Percentiles rank a stretch among this genome's conserved stretches.
These are phyloP conservation scores for Lagodon rhomboides DNA, from an alignment of 2,797 vertebrate genomes.

Conservation along the genomic window DNA sequence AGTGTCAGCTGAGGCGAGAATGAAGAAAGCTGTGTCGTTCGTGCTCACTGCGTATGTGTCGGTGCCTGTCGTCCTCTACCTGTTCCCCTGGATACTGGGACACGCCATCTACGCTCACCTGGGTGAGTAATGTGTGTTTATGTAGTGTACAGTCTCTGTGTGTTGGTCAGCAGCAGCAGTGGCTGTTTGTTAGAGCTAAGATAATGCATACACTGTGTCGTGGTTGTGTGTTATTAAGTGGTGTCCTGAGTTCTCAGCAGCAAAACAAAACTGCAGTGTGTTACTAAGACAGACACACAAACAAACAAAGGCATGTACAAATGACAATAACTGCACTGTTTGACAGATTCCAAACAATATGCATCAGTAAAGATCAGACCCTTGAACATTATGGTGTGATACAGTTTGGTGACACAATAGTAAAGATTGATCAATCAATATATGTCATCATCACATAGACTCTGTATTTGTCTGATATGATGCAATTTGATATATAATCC, in stretches of 20 bases:
- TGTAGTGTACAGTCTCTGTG: neutral
- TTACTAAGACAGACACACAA: neutral
- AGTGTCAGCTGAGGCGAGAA: neutral
- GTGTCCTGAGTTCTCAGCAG: neutral
- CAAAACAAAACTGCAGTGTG: neutral
- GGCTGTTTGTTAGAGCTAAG: neutral
- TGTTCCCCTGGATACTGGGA: conserved; percentile 83
- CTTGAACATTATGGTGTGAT: neutral
- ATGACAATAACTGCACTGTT: neutral
- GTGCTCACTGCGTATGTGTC: conserved; percentile 74
- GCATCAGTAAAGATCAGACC: too few species aligned
- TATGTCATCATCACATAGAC: too few species aligned
- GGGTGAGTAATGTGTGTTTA: conserved; percentile 82
- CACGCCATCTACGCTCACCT: conserved; percentile 87
- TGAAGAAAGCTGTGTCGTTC: conserved; percentile 63
- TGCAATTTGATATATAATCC: too few species aligned
- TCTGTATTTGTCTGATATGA: too few species aligned
- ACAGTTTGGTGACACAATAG: too few species aligned
- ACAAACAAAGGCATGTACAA: neutral
- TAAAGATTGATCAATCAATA: too few species aligned
- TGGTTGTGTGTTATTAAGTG: neutral
- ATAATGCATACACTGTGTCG: neutral
- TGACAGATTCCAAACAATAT: neutral
- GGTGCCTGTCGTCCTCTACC: conserved; percentile 75
- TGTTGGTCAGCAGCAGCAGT: neutral